Evolutionary conservation across 1,140 invertebrate genomes (phyloP), one percentile per base, ranked within the genome.

Genomic region (Ectropis grisescens): DNA sequence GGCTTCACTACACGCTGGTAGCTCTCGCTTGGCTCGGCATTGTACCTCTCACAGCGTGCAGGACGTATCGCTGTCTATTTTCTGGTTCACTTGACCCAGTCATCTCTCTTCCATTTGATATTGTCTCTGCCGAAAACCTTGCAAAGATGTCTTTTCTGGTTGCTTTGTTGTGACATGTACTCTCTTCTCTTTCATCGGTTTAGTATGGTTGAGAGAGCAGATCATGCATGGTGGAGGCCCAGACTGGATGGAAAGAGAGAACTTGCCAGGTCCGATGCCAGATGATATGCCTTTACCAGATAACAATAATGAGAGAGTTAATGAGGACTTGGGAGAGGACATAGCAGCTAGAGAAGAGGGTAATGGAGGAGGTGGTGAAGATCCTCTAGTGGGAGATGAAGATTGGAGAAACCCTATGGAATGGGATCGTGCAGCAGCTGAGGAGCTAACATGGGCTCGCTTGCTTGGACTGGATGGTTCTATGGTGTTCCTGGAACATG

Each of bases 401-500:
- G 94, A 92, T 12, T 97, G 97, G 56, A 98, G 96, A 96, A 98
- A 98, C 82, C 95, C 95, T 1, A 96, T 98, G 85, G 96, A 98
- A 60, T 98, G 97, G 96, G 97, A 99, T 67, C 83, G 97, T 52
- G 96, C 95, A 12, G 96, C 95, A 12, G 95, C 93, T 13, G 98
- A 99, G 58, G 98, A 99, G 71, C 72, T 99, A 1, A 99, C 98
- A 0, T 99, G 97, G 97, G 97, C 99, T 69, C 85, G 97, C 52
- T 83, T 99, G 1, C 83, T 99, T 0, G 98, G 98, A 1, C 81
- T 99, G 1, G 98, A 99, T 84, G 98, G 98, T 0, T 98, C 97
- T 0, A 86, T 99, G 14, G 90, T 97, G 9, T 99, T 99, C 64
- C 82, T 99, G 13, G 98, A 99, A 82, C 97, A 99, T 84, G 97